Percentiles rank a stretch among this genome's conserved stretches.
Conservation (phyloP, 2,113 vertebrate species). For the Aegypius monachus region DNA sequence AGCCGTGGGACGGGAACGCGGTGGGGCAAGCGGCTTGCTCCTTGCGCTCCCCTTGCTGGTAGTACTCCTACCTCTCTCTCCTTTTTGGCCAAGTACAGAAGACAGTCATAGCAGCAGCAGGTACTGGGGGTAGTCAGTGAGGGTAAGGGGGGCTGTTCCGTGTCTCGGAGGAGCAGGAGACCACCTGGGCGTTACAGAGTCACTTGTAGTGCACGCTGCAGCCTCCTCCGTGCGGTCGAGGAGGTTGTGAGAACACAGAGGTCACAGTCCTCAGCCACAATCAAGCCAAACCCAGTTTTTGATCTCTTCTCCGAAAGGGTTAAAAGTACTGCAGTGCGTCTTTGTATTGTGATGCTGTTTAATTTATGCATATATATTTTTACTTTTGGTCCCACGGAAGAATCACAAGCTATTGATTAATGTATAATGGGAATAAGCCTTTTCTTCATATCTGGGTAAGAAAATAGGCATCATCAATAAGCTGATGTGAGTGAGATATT, state of each 20-base stretch:
- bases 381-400: not conserved
- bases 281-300: not conserved
- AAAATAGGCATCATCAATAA: not conserved
- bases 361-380: not conserved
- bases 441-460: not conserved
- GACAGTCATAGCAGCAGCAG: fast-evolving
- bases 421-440: not conserved
- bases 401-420: not conserved
- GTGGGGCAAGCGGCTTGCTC: fast-evolving
- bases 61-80: not conserved
- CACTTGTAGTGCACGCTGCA: not conserved
- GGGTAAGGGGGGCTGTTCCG: not conserved
- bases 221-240: not conserved
- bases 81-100: not conserved
- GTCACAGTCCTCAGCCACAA: not conserved
- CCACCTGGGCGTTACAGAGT: not conserved
- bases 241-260: not conserved
- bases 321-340: not conserved
- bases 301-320: not conserved
- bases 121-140: not conserved
- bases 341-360: not conserved
- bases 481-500: not conserved
- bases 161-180: not conserved
- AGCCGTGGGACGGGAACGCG: fast-evolving
- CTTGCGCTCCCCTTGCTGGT: not conserved